phyloP scores from a whole-genome alignment of 2,797 vertebrate genomes.

The Martes flavigula region DNA sequence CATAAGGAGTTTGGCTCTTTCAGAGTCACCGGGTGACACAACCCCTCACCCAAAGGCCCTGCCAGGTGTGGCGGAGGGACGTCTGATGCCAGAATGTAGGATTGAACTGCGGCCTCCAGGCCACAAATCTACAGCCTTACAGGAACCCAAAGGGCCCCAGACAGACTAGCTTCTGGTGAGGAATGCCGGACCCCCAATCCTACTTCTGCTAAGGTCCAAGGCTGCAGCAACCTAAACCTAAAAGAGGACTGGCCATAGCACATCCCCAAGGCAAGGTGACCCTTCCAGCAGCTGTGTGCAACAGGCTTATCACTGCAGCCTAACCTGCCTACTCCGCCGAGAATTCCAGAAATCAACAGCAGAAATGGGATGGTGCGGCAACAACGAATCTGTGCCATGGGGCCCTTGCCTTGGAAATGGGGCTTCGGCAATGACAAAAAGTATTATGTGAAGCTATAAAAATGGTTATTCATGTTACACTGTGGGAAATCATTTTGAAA shows the following conservation, averaged over 20 bases:
- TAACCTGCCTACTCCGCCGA: neutral
- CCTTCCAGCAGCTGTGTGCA: neutral
- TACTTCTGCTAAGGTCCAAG: neutral
- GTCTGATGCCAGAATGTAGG: neutral
- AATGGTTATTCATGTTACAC: neutral
- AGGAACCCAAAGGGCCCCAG: fast-evolving
- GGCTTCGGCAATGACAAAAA: neutral
- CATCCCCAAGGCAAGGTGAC: neutral
- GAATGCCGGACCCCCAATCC: fast-evolving
- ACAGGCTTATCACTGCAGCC: neutral
- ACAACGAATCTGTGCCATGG: neutral
- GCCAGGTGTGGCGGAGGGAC: neutral
- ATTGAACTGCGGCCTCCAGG: no score
- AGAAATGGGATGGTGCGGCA: neutral
- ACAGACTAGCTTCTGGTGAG: neutral
- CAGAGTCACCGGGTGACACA: neutral
- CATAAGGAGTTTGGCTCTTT: neutral
- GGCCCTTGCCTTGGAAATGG: neutral
- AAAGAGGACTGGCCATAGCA: neutral
- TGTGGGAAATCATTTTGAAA: neutral
- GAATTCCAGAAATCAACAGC: neutral
- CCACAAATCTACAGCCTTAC: neutral
- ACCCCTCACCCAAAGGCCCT: neutral
- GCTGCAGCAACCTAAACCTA: fast-evolving
- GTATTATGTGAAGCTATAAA: neutral